Conservation (phyloP, 2,888 invertebrate genomes). For the Xiphydria camelus region DNA sequence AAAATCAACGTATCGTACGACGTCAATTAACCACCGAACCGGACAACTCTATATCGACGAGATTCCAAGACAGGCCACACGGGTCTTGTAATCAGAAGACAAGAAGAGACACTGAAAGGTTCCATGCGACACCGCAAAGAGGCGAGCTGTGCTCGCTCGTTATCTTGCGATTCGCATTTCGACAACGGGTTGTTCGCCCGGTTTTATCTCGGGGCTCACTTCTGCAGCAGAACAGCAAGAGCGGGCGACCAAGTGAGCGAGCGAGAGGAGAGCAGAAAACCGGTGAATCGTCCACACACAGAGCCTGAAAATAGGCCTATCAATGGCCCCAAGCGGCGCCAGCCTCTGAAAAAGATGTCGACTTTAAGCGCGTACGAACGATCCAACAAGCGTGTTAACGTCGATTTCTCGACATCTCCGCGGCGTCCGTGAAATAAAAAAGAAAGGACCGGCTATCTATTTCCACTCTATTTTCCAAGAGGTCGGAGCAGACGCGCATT, state of each 20-base stretch:
- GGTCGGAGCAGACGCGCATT: not conserved
- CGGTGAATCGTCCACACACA: too few relatives aligned
- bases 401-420: constrained; percentile 29
- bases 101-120: too few relatives aligned
- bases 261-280: too few relatives aligned
- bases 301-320: constrained; percentile 5
- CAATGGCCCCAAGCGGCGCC: constrained; percentile 12
- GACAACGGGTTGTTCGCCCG: constrained; percentile 34
- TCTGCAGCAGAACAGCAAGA: too few relatives aligned
- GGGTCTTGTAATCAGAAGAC: too few relatives aligned
- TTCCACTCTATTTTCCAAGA: constrained; percentile 12
- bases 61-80: too few relatives aligned
- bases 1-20: too few relatives aligned
- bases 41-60: too few relatives aligned
- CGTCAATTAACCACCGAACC: too few relatives aligned
- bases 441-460: constrained; percentile 9
- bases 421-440: too few relatives aligned
- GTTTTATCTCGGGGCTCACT: constrained; percentile 33
- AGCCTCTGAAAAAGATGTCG: too few relatives aligned
- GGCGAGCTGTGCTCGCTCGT: constrained; percentile 19
- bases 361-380: constrained; percentile 11
- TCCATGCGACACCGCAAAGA: too few relatives aligned
- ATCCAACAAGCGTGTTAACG: constrained; percentile 39
- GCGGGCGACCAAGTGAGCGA: not conserved
- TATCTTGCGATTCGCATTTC: constrained; percentile 35